Conservation (phyloP, 2,113 vertebrate species). For the Malurus melanocephalus region DNA sequence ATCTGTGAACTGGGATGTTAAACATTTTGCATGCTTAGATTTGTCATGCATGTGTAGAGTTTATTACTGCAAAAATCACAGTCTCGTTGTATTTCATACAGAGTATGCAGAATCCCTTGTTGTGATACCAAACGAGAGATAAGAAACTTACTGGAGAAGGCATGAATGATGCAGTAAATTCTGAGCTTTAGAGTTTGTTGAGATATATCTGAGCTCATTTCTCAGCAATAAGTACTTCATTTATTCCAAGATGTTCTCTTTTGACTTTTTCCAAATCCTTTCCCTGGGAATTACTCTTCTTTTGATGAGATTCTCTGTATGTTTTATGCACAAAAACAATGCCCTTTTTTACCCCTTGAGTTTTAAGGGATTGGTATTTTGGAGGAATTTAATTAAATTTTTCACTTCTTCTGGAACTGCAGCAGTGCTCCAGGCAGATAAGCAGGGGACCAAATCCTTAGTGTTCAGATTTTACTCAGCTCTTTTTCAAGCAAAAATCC, state of each 20-base stretch:
- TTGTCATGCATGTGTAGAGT: conserved; percentile 77
- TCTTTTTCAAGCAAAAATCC: conserved; percentile 37
- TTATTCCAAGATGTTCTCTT: conserved; percentile 62
- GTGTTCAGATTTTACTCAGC: conserved; percentile 33
- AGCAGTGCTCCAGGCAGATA: conserved; percentile 15
- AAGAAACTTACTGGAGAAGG: conserved; percentile 62
- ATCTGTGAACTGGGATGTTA: conserved; percentile 77
- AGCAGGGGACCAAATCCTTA: conserved; percentile 23
- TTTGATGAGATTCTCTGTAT: conserved; percentile 35
- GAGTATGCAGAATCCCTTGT: conserved; percentile 72
- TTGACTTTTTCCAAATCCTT: conserved; percentile 37
- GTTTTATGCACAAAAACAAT: background rate
- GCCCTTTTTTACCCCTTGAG: background rate
- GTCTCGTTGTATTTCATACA: conserved; percentile 74
- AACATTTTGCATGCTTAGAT: conserved; percentile 79
- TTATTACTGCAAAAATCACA: conserved; percentile 72
- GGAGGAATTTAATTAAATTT: conserved; percentile 10
- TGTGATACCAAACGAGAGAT: conserved; percentile 70
- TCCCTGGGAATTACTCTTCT: conserved; percentile 23
- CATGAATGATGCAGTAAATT: conserved; percentile 71
- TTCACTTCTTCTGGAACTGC: background rate
- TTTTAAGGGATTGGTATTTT: conserved; percentile 7
- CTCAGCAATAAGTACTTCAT: conserved; percentile 72
- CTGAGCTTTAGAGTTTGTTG: conserved; percentile 64
- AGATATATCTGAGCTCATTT: conserved; percentile 68